Evolutionary conservation across 2,888 invertebrate species (phyloP), one percentile per base, ranked within the genome.

Genomic region (Actias luna): DNA sequence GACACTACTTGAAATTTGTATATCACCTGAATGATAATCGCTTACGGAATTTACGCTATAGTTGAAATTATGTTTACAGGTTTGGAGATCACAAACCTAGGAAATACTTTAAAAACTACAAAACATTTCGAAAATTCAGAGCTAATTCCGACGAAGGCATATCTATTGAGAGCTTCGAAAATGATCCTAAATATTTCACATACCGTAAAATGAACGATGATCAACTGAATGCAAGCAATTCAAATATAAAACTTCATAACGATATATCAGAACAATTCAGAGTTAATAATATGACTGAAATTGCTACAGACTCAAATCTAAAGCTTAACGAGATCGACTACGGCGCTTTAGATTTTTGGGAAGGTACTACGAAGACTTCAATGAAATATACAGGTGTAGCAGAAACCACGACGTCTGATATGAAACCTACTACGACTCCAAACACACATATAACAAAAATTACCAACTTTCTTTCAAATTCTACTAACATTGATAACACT

Each of bases 101-200:
- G 58, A 50, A 57, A 59, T 14, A 25, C 14, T 27, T 10, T 18
- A 18, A 59, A 52, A 58, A n/a, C 4, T 39, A 35, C n/a, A 31
- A 58, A 25, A 63, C 36, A 36, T 31, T 60, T 12, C n/a, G 58
- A 16, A 22, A 59, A 62, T 31, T 27, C 14, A 14, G 29, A 59
- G 14, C 2, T n/a, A 25, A 63, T 61, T 60, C 62, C 33, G 63
- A 62, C 35, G 68, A 65, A 58, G 65, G 66, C 2, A 63, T 68
- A 8, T 61, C 65, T 46, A 68, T 64, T 35, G 68, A 66, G 50
- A 59, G 57, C 5, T 60, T 59, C 33, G 64, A 60, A 58, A 35
- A 55, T 5, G n/a, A 55, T 29, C 31, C 3, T 14, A 31, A 12
- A 42, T 35, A 42, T 22, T 62, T 42, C 18, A 58, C 18, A n/a